Conservation (phyloP, 1,140 invertebrate species). For the Argopecten irradians region DNA sequence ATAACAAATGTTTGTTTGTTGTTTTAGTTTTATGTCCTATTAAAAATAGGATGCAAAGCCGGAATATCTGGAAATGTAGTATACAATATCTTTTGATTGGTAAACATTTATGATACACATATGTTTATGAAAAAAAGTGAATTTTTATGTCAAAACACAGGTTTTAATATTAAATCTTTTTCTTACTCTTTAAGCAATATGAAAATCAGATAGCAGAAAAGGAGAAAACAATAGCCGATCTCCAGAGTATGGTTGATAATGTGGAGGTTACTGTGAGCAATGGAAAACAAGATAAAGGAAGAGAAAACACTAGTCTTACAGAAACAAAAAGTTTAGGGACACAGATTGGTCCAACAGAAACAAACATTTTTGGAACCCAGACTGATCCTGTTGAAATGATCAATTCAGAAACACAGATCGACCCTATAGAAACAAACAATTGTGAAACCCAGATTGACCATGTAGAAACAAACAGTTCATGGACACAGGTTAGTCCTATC, state of each 20-base stretch:
- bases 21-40: too few relatives aligned
- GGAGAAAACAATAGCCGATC: not conserved
- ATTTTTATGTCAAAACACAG: too few relatives aligned
- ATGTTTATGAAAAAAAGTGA: too few relatives aligned
- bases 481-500: not conserved
- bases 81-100: too few relatives aligned
- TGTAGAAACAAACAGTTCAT: not conserved
- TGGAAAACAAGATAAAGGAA: too few relatives aligned
- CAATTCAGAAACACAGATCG: not conserved
- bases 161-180: too few relatives aligned
- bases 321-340: not conserved
- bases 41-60: too few relatives aligned
- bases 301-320: not conserved
- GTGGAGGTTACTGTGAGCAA: too few relatives aligned
- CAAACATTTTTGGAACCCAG: not conserved
- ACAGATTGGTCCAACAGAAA: not conserved
- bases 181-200: not conserved
- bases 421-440: not conserved
- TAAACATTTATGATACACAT: too few relatives aligned
- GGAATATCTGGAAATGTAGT: too few relatives aligned
- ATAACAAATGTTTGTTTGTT: too few relatives aligned
- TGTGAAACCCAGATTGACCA: not conserved
- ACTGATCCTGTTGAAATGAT: not conserved
- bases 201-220: constrained; percentile 16
- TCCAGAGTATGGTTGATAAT: not conserved